Percentiles rank a stretch among this genome's conserved stretches.
Conservation (phyloP, 2,797 vertebrate species). For the Chrysocyon brachyurus region DNA sequence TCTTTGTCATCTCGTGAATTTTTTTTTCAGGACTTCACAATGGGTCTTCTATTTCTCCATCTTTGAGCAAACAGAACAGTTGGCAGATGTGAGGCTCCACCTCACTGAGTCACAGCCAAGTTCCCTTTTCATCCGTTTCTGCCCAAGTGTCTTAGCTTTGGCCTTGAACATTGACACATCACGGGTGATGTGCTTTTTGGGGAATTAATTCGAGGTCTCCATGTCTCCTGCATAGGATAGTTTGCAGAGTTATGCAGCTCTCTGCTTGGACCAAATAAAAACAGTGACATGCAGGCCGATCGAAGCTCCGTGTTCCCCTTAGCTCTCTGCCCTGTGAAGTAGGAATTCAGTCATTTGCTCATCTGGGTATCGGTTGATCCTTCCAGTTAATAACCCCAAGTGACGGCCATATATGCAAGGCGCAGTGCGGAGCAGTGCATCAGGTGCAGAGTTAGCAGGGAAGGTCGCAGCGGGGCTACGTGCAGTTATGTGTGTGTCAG, state of each 20-base stretch:
- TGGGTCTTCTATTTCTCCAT: background rate
- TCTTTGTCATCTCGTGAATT: background rate
- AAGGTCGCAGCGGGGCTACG: fast-evolving
- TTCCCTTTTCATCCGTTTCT: background rate
- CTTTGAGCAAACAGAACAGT: background rate
- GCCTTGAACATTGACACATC: background rate
- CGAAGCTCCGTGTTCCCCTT: fast-evolving
- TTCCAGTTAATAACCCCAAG: fast-evolving
- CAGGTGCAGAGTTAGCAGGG: fast-evolving
- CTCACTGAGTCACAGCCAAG: background rate
- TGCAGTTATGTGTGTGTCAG: no score
- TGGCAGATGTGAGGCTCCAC: background rate
- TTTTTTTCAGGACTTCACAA: background rate
- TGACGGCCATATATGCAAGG: fast-evolving
- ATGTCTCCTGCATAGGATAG: background rate
- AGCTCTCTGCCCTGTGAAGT: no score
- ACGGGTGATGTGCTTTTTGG: background rate
- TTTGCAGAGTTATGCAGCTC: background rate
- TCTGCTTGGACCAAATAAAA: background rate
- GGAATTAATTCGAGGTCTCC: background rate
- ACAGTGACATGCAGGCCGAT: background rate
- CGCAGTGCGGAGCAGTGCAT: fast-evolving
- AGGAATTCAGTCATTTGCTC: background rate
- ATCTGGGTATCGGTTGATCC: background rate
- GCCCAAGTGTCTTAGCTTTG: background rate